Conservation (phyloP, 2,797 vertebrate species). For the Hylomyscus alleni region DNA sequence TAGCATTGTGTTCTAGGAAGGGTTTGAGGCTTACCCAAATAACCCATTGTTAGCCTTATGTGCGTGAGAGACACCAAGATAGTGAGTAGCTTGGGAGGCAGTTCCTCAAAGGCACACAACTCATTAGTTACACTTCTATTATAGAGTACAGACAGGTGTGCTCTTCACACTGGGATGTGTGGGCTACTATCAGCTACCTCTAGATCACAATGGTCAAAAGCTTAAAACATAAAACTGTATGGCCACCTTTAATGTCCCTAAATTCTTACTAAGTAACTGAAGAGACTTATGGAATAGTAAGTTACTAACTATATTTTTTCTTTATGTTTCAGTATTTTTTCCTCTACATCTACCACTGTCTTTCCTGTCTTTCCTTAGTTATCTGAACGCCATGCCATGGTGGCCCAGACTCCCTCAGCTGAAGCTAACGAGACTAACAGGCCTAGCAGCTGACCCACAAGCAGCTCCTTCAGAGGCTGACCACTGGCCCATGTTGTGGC, state of each 20-base stretch:
- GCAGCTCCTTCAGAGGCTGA: conserved; percentile 9
- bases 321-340: background rate
- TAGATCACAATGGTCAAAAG: conserved; percentile 1
- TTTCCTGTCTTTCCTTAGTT: background rate
- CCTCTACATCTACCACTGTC: background rate
- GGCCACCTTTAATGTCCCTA: conserved; percentile 33
- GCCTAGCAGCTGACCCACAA: background rate
- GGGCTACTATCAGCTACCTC: conserved; percentile 40
- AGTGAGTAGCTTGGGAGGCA: conserved; percentile 22
- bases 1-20: conserved; percentile 30
- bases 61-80: background rate
- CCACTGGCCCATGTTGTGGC: background rate
- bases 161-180: background rate
- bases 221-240: conserved; percentile 44
- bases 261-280: conserved; percentile 51
- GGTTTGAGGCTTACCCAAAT: conserved; percentile 1
- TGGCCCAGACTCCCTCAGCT: background rate
- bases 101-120: background rate
- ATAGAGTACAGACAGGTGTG: conserved; percentile 24
- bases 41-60: background rate
- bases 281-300: conserved; percentile 18
- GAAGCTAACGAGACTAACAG: conserved; percentile 1
- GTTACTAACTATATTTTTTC: background rate
- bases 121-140: background rate
- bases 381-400: background rate